These are phyloP conservation scores for Drepanosiphum platanoidis DNA, from an alignment of 2,888 invertebrate species.

Conservation along the genomic window DNA sequence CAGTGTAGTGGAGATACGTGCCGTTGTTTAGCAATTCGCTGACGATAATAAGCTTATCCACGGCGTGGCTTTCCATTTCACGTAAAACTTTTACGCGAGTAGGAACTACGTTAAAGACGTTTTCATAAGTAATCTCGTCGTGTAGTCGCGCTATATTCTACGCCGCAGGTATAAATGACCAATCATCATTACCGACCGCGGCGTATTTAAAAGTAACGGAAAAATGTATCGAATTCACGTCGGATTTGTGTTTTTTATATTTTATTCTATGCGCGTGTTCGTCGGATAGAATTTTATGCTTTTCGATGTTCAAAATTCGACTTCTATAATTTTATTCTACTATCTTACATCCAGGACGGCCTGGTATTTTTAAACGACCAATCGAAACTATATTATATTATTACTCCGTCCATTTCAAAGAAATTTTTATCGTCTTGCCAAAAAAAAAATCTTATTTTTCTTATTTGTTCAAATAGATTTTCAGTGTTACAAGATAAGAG, in stretches of 20 bases:
- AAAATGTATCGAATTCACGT: not conserved
- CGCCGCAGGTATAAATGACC: not conserved
- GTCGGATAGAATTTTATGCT: too few species aligned
- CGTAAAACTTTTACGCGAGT: not conserved
- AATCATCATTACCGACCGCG: not conserved
- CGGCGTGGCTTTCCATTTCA: not conserved
- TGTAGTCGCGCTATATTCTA: not conserved
- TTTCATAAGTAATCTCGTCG: not conserved
- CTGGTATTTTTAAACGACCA: too few species aligned
- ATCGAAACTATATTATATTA: too few species aligned
- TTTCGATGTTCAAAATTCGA: too few species aligned
- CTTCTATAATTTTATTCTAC: too few species aligned
- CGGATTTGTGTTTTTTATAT: not conserved
- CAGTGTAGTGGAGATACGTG: constrained; percentile 8
- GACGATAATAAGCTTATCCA: constrained; percentile 15
- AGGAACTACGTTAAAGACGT: not conserved
- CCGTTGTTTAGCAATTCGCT: not conserved
- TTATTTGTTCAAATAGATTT: too few species aligned
- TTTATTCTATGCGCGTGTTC: too few species aligned
- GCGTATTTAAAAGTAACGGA: not conserved
- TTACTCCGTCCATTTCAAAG: too few species aligned
- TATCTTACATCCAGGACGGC: too few species aligned
- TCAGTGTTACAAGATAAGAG: too few species aligned
- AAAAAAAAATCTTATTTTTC: too few species aligned
- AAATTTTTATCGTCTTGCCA: too few species aligned